Conservation (phyloP, 1,140 invertebrate genomes). For the Trichonephila inaurata region DNA sequence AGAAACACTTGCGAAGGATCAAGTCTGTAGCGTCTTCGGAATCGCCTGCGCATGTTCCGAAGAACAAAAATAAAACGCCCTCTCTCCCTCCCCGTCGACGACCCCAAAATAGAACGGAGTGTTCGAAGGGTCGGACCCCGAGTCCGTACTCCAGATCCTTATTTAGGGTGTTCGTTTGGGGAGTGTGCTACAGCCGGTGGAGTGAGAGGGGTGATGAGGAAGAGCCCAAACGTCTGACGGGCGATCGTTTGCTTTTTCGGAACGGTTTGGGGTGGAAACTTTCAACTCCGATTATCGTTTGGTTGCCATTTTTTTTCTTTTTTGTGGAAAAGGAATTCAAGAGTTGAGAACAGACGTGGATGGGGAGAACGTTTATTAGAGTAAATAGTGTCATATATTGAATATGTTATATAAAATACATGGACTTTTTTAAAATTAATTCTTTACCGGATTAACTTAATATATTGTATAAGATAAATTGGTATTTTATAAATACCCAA, state of each 20-base stretch:
- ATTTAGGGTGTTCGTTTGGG: slow-evolving; percentile 48
- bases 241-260: background rate
- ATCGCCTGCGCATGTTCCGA: slow-evolving; percentile 21
- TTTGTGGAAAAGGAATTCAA: too few species aligned
- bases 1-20: slow-evolving; percentile 42
- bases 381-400: too few species aligned
- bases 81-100: background rate
- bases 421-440: too few species aligned
- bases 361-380: too few species aligned
- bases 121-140: slow-evolving; percentile 4
- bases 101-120: slow-evolving; percentile 27
- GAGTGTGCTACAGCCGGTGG: background rate
- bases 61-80: slow-evolving; percentile 53
- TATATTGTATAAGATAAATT: too few species aligned
- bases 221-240: slow-evolving; percentile 9
- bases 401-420: too few species aligned
- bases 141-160: slow-evolving; percentile 1
- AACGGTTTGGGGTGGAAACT: background rate
- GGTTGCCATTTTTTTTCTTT: background rate
- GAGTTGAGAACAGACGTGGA: too few species aligned
- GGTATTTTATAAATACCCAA: too few species aligned
- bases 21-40: slow-evolving; percentile 14
- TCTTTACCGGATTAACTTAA: too few species aligned
- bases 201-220: background rate
- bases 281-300: background rate